Evolutionary conservation across 2,888 invertebrate species (phyloP).

Genomic region (Omphaloscelis lunosa): DNA sequence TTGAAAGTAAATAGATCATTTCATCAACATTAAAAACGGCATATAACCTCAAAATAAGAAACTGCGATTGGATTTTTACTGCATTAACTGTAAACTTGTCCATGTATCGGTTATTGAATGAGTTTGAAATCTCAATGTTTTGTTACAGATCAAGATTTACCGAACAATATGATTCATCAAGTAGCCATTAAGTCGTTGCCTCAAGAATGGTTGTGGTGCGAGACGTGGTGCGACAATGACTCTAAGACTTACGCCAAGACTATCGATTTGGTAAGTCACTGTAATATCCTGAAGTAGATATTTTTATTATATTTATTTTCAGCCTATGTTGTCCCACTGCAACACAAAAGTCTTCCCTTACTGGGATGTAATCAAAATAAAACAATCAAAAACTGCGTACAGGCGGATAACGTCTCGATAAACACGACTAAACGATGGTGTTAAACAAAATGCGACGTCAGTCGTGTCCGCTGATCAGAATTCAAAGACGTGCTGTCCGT

Average conservation of each 20-base stretch:
- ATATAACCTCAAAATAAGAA: not conserved
- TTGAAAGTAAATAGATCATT: no score
- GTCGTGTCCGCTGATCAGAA: not conserved
- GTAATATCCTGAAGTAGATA: not conserved
- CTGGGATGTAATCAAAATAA: not conserved
- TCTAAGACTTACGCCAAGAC: slow-evolving; percentile 98
- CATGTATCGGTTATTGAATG: not conserved
- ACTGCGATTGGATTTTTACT: no score
- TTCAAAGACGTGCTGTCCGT: not conserved
- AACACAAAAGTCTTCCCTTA: not conserved
- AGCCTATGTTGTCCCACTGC: not conserved
- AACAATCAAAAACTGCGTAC: not conserved
- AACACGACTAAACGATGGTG: not conserved
- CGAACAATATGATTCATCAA: slow-evolving; percentile 99
- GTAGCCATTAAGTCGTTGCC: slow-evolving; percentile 99
- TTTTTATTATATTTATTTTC: slow-evolving; percentile 1
- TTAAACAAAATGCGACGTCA: not conserved
- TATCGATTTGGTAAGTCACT: slow-evolving; percentile 95
- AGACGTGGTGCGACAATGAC: slow-evolving; percentile 99
- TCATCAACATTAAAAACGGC: no score
- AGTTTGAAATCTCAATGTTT: not conserved
- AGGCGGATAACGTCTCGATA: not conserved
- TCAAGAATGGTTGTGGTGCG: slow-evolving; percentile 99
- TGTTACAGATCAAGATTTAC: slow-evolving; percentile 95
- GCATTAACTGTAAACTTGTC: not conserved